phyloP scores from a whole-genome alignment of 2,797 vertebrate genomes.

The Avahi laniger region DNA sequence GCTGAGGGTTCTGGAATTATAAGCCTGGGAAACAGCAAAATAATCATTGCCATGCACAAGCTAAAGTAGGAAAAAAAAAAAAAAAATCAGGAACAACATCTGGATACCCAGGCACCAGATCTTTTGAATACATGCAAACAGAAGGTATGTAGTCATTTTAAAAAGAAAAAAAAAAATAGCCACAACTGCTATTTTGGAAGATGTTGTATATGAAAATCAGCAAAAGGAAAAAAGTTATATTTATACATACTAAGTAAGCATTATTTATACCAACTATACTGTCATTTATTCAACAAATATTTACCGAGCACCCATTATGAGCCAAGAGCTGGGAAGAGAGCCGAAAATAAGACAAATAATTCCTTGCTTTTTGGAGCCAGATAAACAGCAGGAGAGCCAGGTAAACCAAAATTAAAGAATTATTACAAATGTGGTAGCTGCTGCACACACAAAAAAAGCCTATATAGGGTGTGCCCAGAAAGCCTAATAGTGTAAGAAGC shows the following conservation, averaged over 20 bases:
- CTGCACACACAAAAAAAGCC: not conserved
- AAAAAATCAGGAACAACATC: slow-evolving; percentile 45
- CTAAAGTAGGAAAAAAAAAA: not conserved
- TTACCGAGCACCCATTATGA: slow-evolving; percentile 25
- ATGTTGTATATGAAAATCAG: slow-evolving; percentile 46
- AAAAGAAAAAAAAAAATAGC: not conserved
- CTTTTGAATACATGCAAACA: slow-evolving; percentile 14
- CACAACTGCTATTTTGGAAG: slow-evolving; percentile 55
- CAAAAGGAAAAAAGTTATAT: slow-evolving; percentile 38
- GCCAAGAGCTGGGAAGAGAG: not conserved
- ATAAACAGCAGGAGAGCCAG: slow-evolving; percentile 36
- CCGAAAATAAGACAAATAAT: slow-evolving; percentile 34
- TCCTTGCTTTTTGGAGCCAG: slow-evolving; percentile 23
- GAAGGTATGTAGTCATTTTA: slow-evolving; percentile 35
- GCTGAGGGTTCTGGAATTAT: slow-evolving; percentile 25
- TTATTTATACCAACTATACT: slow-evolving; percentile 49
- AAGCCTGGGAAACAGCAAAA: slow-evolving; percentile 56
- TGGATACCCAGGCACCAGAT: slow-evolving; percentile 51
- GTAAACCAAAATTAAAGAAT: slow-evolving; percentile 48
- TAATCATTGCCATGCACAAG: slow-evolving; percentile 32
- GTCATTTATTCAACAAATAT: slow-evolving; percentile 60
- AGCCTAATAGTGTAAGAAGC: not conserved
- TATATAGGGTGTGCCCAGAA: not conserved
- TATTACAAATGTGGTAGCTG: not conserved
- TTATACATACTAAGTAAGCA: slow-evolving; percentile 43